Base-by-base conservation (phyloP, 2,888 invertebrate genomes). In the Julus scanicus region DNA sequence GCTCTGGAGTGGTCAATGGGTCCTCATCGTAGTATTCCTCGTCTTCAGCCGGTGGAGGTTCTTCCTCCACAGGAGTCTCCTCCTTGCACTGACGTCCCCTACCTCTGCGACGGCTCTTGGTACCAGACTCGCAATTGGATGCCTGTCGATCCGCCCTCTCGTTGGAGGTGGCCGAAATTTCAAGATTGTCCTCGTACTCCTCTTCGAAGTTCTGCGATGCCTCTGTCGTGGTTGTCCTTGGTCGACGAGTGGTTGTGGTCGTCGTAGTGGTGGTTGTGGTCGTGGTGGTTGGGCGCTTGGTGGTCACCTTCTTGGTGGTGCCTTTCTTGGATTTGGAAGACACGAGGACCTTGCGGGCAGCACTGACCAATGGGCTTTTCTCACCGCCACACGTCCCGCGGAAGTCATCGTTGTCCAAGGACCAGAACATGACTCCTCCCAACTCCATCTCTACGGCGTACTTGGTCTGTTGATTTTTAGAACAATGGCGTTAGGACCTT, bases 341-440 rank as follows among this genome's bases (percentile, higher is more conserved):
- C 40, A 84, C 89, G 88, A 88, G 86, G 5, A 86, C 89, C 86
- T 44, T 88, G 84, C 89, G 85, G 49, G 89, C 97, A 0, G 97
- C 97, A 92, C 97, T 97, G 90, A 98, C 97, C 86, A 98, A 93
- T 0, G 98, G 98, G 93, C 97, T 98, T 0, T 97, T 96, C 91
- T 95, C 95, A 44, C 94, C 95, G 90, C 96, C 96, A 91, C 98
- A 98, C 57, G 94, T 94, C n/a, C 98, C 98, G 86, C 97, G 94
- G 94, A 98, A 98, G 91, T 98, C 98, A 90, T 98, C 98, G 92
- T 97, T 98, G 93, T 98, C 98, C 90, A 98, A 96, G 0, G 97
- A 96, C 97, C 97, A 97, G 92, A 96, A 96, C 97, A 97, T 97
- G 87, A 97, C 96, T 40, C 98, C 98, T 90, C 98, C 98, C 40